Conservation (phyloP, 2,113 vertebrate genomes). For the Stigmatopora nigra region DNA sequence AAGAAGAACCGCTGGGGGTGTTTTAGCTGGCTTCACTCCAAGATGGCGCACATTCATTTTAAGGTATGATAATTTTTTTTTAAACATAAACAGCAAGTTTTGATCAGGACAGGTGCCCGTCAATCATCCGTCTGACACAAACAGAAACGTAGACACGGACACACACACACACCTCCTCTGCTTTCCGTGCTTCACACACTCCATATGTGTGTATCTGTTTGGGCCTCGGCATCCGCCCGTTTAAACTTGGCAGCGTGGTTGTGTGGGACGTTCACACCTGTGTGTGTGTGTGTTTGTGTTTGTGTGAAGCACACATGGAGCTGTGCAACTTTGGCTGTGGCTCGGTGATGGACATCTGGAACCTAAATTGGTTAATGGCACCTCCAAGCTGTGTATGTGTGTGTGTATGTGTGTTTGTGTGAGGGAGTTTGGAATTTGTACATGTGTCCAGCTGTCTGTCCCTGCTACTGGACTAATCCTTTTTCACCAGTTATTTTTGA, state of each 20-base stretch:
- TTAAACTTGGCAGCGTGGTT: slow-evolving; percentile 8
- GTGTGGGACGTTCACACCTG: slow-evolving; percentile 45
- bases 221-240: background rate
- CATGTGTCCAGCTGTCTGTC: slow-evolving; percentile 55
- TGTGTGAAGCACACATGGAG: slow-evolving; percentile 45
- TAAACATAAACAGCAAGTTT: slow-evolving; percentile 29
- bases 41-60: slow-evolving; percentile 65
- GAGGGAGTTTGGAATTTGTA: slow-evolving; percentile 22
- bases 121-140: slow-evolving; percentile 42
- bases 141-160: slow-evolving; percentile 3
- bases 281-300: slow-evolving; percentile 29
- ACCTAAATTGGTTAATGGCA: slow-evolving; percentile 70
- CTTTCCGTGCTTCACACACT: slow-evolving; percentile 25
- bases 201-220: slow-evolving; percentile 27
- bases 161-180: slow-evolving; percentile 10
- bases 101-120: slow-evolving; percentile 46
- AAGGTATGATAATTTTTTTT: slow-evolving; percentile 43
- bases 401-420: slow-evolving; percentile 14
- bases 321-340: slow-evolving; percentile 59
- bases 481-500: slow-evolving; percentile 23
- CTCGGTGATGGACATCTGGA: slow-evolving; percentile 67
- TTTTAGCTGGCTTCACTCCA: slow-evolving; percentile 68
- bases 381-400: slow-evolving; percentile 52
- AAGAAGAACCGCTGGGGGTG: slow-evolving; percentile 69
- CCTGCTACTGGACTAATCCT: slow-evolving; percentile 40